phyloP scores from a whole-genome alignment of 2,113 vertebrate species.

The Carassius carassius region DNA sequence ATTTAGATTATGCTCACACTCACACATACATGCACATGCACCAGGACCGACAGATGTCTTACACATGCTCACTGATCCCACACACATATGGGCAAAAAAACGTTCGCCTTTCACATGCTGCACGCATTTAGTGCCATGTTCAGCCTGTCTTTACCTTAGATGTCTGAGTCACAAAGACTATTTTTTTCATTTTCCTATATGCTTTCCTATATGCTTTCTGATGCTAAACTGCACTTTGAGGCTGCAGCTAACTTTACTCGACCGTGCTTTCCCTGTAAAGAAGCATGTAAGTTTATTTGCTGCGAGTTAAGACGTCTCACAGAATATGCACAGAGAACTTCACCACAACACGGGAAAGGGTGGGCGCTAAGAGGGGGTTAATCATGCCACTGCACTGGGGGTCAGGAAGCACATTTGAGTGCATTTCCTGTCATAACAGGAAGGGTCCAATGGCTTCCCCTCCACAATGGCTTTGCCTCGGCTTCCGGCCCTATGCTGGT shows the following conservation, averaged over 20 bases:
- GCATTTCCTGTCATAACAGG: conserved; percentile 90
- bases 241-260: background rate
- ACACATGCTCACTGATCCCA: conserved; percentile 43
- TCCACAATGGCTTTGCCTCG: conserved; percentile 82
- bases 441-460: conserved; percentile 86
- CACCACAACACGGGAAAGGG: conserved; percentile 27
- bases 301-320: background rate
- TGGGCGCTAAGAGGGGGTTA: background rate
- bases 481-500: conserved; percentile 70
- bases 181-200: background rate
- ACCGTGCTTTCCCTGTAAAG: background rate
- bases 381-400: conserved; percentile 66
- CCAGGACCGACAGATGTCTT: conserved; percentile 34
- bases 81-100: conserved; percentile 14
- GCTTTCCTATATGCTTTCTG: background rate
- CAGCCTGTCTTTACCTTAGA: background rate
- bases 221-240: background rate
- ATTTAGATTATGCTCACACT: conserved; percentile 40
- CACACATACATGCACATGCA: conserved; percentile 18
- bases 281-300: background rate
- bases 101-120: background rate
- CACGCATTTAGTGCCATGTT: background rate
- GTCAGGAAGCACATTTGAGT: conserved; percentile 91
- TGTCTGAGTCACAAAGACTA: conserved; percentile 4
- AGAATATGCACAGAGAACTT: background rate